These are phyloP conservation scores for Pseudachorutes palmiensis DNA, from an alignment of 1,140 invertebrate species.

Conservation along the genomic window DNA sequence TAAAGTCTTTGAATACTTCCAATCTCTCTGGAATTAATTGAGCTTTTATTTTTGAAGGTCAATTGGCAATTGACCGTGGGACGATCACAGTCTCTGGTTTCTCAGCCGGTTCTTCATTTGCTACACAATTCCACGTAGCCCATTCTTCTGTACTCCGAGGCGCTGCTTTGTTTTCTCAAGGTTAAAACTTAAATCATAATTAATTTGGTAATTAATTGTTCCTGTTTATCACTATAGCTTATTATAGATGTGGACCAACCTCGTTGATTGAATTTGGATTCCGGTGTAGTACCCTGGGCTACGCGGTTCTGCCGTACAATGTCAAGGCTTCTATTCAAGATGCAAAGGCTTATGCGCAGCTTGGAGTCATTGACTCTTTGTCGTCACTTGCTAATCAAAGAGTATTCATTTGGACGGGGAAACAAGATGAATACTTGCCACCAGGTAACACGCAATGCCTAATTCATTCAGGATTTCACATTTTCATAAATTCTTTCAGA, in stretches of 20 bases:
- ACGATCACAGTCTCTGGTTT: slow-evolving; percentile 25
- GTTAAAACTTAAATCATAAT: neutral
- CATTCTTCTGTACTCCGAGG: slow-evolving; percentile 26
- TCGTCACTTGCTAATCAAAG: slow-evolving; percentile 20
- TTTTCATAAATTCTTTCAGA: slow-evolving; percentile 15
- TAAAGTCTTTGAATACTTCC: neutral
- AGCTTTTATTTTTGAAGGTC: too few relatives aligned
- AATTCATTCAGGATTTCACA: too few relatives aligned
- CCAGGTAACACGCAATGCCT: slow-evolving; percentile 13
- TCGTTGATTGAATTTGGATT: slow-evolving; percentile 23
- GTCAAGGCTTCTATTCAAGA: slow-evolving; percentile 22
- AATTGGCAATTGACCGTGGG: neutral
- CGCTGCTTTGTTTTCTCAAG: slow-evolving; percentile 31
- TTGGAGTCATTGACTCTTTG: slow-evolving; percentile 26
- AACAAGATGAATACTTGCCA: slow-evolving; percentile 30
- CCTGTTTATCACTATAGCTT: slow-evolving; percentile 13
- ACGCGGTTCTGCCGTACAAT: slow-evolving; percentile 25
- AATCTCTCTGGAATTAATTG: neutral
- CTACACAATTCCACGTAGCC: slow-evolving; percentile 15
- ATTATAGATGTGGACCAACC: slow-evolving; percentile 29
- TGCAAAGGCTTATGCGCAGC: slow-evolving; percentile 15
- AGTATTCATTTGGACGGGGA: slow-evolving; percentile 32
- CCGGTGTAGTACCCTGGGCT: slow-evolving; percentile 20
- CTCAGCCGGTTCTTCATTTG: slow-evolving; percentile 26
- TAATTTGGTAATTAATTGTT: neutral